A percentile compares a stretch with the other conserved stretches of the same genome.
phyloP scores from a whole-genome alignment of 2,113 vertebrate species.

The Seriola rivoliana region DNA sequence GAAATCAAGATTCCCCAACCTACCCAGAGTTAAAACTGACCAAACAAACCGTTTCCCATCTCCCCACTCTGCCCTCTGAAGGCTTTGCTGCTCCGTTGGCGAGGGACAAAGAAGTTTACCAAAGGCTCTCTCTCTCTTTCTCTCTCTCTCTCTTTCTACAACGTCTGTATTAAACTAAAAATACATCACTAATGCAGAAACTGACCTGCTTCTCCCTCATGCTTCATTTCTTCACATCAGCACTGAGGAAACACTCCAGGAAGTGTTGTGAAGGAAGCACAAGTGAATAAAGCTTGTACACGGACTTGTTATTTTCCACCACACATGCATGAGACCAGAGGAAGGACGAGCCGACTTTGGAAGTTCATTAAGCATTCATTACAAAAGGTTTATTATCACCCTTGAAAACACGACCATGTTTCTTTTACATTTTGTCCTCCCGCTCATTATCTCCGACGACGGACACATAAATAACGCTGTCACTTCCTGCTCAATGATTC shows the following conservation, averaged over 20 bases:
- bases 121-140: not conserved
- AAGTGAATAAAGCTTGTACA: too few relatives aligned
- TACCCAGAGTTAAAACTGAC: too few relatives aligned
- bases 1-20: too few relatives aligned
- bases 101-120: not conserved
- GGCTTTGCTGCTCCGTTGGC: not conserved
- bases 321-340: too few relatives aligned
- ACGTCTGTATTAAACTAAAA: not conserved
- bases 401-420: not conserved
- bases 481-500: not conserved
- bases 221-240: not conserved
- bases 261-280: too few relatives aligned
- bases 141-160: not conserved
- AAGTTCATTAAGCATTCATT: too few relatives aligned
- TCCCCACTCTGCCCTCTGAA: not conserved
- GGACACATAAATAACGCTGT: not conserved
- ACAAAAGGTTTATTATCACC: too few relatives aligned
- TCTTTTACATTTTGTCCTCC: not conserved
- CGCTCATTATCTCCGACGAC: not conserved
- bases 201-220: not conserved
- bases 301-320: too few relatives aligned
- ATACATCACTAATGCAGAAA: not conserved
- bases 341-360: too few relatives aligned
- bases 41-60: too few relatives aligned
- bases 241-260: not conserved